Percentiles rank a stretch among this genome's conserved stretches.
phyloP scores from a whole-genome alignment of 2,888 invertebrate species.

The Pristionchus japonicus region DNA sequence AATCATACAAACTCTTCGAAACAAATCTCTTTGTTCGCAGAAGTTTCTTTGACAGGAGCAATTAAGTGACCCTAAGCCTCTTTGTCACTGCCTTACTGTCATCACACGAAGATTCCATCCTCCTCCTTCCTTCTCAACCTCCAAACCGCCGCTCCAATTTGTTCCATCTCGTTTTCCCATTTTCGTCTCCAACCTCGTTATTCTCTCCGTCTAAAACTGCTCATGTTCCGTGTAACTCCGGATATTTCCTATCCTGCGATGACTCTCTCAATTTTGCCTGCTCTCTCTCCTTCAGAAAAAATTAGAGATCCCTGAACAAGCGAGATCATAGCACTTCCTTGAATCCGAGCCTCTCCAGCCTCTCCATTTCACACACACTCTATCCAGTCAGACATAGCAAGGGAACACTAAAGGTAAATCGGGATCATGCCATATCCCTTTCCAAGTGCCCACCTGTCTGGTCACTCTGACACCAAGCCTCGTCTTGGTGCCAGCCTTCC shows the following conservation, averaged over 20 bases:
- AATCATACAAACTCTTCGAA: neutral
- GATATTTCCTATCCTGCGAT: neutral
- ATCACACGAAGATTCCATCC: neutral
- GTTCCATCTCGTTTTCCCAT: neutral
- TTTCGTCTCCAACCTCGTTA: neutral
- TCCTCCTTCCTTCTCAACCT: neutral
- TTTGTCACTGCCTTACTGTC: neutral
- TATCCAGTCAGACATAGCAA: too few relatives aligned
- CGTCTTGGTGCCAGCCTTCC: neutral
- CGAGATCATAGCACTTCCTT: too few relatives aligned
- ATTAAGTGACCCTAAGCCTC: neutral
- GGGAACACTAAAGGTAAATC: too few relatives aligned
- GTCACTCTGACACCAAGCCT: neutral
- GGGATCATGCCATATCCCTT: neutral
- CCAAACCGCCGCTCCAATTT: neutral
- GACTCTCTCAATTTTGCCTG: too few relatives aligned
- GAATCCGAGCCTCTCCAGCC: too few relatives aligned
- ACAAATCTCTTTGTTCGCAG: neutral
- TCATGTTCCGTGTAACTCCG: neutral
- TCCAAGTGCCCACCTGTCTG: conserved; percentile 20
- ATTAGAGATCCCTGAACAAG: too few relatives aligned
- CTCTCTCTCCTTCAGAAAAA: too few relatives aligned
- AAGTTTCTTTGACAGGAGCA: neutral
- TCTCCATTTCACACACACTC: too few relatives aligned
- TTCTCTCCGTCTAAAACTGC: neutral